phyloP scores from a whole-genome alignment of 2,113 vertebrate species.

The Tachuris rubrigastra region DNA sequence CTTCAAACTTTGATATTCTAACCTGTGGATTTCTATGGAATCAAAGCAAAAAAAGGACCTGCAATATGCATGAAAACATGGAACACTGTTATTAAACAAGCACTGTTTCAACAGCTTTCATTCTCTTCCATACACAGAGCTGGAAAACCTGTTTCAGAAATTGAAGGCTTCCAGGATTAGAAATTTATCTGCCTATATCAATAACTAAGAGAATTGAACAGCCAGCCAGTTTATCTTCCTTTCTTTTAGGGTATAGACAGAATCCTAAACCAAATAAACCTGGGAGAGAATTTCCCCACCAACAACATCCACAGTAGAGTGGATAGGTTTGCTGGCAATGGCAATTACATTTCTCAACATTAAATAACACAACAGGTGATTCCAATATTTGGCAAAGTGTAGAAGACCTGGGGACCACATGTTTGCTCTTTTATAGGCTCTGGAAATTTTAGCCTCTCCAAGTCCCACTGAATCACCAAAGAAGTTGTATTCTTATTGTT shows the following conservation, averaged over 20 bases:
- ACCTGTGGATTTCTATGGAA: background rate
- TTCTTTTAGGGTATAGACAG: background rate
- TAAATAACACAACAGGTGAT: background rate
- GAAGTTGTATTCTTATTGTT: background rate
- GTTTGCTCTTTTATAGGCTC: background rate
- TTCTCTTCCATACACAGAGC: background rate
- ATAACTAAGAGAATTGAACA: background rate
- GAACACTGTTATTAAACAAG: background rate
- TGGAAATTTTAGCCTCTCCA: background rate
- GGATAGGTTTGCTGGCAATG: background rate
- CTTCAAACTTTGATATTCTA: background rate
- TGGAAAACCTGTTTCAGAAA: background rate
- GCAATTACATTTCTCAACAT: background rate
- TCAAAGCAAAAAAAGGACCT: background rate
- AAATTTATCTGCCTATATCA: background rate
- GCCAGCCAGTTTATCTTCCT: background rate
- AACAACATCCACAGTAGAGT: rapidly evolving
- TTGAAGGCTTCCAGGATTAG: background rate
- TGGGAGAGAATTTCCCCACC: background rate
- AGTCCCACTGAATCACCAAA: background rate
- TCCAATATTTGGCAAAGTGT: background rate
- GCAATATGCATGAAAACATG: rapidly evolving
- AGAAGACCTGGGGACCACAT: too few relatives aligned
- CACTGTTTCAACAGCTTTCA: background rate
- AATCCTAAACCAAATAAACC: background rate